Base-by-base conservation (phyloP, 2,113 vertebrate genomes). In the Plecturocebus donacophilus region DNA sequence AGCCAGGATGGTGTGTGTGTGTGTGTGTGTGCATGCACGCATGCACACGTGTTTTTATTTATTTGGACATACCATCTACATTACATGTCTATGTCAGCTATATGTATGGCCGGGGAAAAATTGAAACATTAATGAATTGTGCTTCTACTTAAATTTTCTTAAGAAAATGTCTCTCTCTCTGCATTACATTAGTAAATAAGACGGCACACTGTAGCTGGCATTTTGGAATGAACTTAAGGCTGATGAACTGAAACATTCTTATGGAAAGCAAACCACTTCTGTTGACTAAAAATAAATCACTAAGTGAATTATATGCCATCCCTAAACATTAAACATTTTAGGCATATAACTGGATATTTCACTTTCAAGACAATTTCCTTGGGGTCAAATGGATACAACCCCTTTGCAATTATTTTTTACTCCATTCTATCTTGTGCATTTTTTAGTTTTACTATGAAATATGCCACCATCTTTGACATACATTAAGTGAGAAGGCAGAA, bases 181-280 rank as follows among this genome's bases (percentile, higher is more conserved):
- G 35, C 0, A 23, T 12, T 45, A 35, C 58, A 68, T 40, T 30
- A 77, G 23, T 38, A 92, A 97, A 85, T 85, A 79, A 91, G 86
- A 87, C 13, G 35, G 12, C 8, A 3, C 25, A 92, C 14, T 40
- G 1, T 42, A 77, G 32, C 35, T 87, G 25, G 17, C 27, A 75
- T 93, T 97, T 58, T 79, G 16, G 23, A 81, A 87, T 52, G 13
- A 91, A 79, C n/a, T 70, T 90, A 42, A 86, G 42, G 87, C 17
- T 75, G n/a, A 47, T 68, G 58, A 84, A 95, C 47, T 27, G 40
- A 92, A 96, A 76, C 30, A 88, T 86, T 77, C 45, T 90, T 79
- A 8, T 64, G 38, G 58, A 97, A 96, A 91, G 56, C 40, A 76
- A 96, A 80, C 25, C 42, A 81, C 89, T 90, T 94, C 56, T 95